These are phyloP conservation scores for Temnothorax curvispinosus DNA, from an alignment of 1,140 invertebrate species.

Conservation along the genomic window DNA sequence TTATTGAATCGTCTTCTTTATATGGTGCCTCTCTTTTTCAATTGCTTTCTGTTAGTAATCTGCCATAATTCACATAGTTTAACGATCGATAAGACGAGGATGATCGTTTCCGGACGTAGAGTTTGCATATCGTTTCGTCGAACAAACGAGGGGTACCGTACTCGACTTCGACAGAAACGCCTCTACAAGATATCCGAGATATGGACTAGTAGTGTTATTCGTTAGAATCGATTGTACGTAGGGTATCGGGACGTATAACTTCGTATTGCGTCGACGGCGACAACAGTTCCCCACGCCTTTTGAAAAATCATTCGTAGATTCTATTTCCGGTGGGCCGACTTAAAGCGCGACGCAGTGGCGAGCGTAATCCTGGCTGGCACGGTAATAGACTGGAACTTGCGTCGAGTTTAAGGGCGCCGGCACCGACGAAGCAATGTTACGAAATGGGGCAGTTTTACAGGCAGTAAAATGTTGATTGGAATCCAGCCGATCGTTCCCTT, in stretches of 20 bases:
- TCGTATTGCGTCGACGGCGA: neutral
- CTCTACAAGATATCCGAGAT: slow-evolving; percentile 4
- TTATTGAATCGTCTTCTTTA: neutral
- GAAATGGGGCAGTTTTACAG: slow-evolving; percentile 78
- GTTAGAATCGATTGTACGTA: slow-evolving; percentile 50
- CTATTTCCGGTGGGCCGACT: slow-evolving; percentile 51
- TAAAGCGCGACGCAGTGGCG: neutral
- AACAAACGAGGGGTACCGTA: neutral
- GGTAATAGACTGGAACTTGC: slow-evolving; percentile 74
- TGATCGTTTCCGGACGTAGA: slow-evolving; percentile 8
- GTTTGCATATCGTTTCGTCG: slow-evolving; percentile 23
- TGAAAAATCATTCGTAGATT: slow-evolving; percentile 66
- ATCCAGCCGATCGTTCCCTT: slow-evolving; percentile 71
- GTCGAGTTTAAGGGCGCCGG: slow-evolving; percentile 66
- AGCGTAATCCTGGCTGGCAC: slow-evolving; percentile 58
- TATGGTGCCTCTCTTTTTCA: no score
- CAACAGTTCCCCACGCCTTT: neutral
- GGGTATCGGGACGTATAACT: slow-evolving; percentile 4
- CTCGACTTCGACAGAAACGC: neutral
- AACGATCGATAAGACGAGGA: neutral
- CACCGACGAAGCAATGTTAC: slow-evolving; percentile 74
- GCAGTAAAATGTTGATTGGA: slow-evolving; percentile 81
- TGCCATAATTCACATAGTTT: neutral
- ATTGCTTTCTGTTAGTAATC: neutral
- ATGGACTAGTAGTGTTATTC: slow-evolving; percentile 35